A percentile compares a stretch with the other conserved stretches of the same genome.
Evolutionary conservation across 2,797 vertebrate genomes (phyloP).

Genomic region (Sparidentex hasta): DNA sequence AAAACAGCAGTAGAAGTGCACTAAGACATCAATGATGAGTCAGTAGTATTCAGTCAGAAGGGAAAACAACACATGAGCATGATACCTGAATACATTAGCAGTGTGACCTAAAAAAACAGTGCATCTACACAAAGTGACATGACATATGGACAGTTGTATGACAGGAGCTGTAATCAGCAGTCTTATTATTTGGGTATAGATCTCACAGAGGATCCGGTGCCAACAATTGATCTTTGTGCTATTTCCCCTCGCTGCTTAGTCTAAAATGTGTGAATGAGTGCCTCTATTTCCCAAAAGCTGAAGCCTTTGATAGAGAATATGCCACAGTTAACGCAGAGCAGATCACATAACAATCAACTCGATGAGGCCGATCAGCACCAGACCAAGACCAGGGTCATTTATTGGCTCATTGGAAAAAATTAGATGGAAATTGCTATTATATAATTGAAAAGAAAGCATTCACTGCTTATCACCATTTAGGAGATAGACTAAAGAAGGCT

Average conservation of each 20-base stretch:
- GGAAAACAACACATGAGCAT: constrained; percentile 1
- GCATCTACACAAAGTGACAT: constrained; percentile 26
- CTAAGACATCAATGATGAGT: constrained; percentile 21
- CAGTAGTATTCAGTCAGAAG: background rate
- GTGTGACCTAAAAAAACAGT: background rate
- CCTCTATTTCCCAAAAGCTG: constrained; percentile 44
- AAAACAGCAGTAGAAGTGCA: constrained; percentile 16
- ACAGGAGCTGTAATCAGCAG: constrained; percentile 35
- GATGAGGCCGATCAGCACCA: constrained; percentile 56
- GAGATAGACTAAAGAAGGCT: constrained; percentile 48
- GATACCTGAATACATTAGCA: constrained; percentile 13
- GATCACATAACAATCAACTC: constrained; percentile 55
- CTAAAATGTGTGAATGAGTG: constrained; percentile 58
- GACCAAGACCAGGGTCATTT: constrained; percentile 44
- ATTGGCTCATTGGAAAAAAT: constrained; percentile 56
- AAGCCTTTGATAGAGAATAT: constrained; percentile 45
- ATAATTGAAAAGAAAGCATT: constrained; percentile 65
- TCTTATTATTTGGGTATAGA: constrained; percentile 43
- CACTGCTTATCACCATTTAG: constrained; percentile 57
- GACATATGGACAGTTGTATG: constrained; percentile 7
- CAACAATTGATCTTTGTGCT: constrained; percentile 50
- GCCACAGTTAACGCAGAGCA: constrained; percentile 42
- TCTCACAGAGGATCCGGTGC: constrained; percentile 45
- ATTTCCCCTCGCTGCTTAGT: constrained; percentile 47
- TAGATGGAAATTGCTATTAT: constrained; percentile 52